Conservation (phyloP, 2,888 invertebrate genomes). For the Drosophila merina region DNA sequence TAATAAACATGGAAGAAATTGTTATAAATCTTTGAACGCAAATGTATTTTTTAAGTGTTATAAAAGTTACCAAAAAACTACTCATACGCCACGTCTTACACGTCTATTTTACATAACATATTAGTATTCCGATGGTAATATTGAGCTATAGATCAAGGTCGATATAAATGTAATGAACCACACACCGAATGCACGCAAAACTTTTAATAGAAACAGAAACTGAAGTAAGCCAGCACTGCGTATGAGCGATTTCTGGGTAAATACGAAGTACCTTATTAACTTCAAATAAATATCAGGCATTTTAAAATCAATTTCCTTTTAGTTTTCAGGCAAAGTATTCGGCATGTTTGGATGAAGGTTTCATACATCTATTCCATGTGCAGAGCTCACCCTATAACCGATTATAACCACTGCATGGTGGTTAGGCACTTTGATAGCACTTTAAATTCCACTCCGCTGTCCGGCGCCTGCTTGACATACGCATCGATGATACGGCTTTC, state of each 20-base stretch:
- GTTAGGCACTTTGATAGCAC: slow-evolving; percentile 18
- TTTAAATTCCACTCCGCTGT: slow-evolving; percentile 49
- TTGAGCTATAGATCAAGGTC: not conserved
- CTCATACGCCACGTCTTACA: not conserved
- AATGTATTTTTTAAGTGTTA: not conserved
- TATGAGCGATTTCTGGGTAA: slow-evolving; percentile 11
- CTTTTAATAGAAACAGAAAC: not conserved
- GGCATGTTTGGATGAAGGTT: not conserved
- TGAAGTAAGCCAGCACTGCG: not conserved
- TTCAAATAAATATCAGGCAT: not conserved
- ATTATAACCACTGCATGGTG: slow-evolving; percentile 4
- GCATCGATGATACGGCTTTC: slow-evolving; percentile 50
- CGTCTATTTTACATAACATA: not conserved
- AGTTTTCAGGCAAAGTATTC: slow-evolving; percentile 1
- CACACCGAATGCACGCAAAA: not conserved
- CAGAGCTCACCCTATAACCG: slow-evolving; percentile 11
- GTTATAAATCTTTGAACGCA: not conserved
- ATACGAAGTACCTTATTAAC: not conserved
- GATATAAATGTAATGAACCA: not conserved
- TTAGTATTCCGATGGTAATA: not conserved
- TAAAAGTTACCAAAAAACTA: not conserved
- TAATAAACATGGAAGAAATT: not conserved
- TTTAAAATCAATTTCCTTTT: not conserved
- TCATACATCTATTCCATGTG: not conserved
- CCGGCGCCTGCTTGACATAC: slow-evolving; percentile 72